These are phyloP conservation scores for Origma solitaria DNA, from an alignment of 2,113 vertebrate genomes.

Conservation along the genomic window DNA sequence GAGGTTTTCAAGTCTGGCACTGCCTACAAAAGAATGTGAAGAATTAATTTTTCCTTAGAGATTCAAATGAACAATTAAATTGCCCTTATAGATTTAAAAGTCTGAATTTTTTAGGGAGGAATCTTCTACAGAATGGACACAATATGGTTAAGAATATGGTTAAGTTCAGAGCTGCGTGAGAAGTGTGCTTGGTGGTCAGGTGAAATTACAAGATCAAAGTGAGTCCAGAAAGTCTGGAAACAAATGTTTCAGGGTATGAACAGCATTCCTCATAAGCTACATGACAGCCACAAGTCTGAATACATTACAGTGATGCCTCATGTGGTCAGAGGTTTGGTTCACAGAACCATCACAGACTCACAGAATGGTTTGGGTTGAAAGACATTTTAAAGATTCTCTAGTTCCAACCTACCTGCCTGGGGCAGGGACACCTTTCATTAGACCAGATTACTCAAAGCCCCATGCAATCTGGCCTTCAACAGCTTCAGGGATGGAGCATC, in stretches of 20 bases:
- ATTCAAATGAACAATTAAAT: not conserved
- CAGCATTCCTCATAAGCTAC: not conserved
- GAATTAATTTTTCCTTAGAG: not conserved
- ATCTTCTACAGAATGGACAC: not conserved
- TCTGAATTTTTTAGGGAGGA: not conserved
- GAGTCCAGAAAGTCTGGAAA: not conserved
- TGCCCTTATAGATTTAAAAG: not conserved
- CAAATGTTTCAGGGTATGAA: not conserved
- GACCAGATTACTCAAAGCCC: not conserved
- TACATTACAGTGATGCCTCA: not conserved
- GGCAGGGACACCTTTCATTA: not conserved
- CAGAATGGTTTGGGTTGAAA: not conserved
- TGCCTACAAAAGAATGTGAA: not conserved
- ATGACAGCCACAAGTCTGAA: not conserved
- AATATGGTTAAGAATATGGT: not conserved
- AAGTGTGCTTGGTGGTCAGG: not conserved
- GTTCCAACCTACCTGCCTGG: not conserved
- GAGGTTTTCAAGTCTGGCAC: not conserved
- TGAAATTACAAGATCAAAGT: not conserved
- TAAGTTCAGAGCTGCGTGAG: not conserved
- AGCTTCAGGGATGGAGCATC: not conserved
- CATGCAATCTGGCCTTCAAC: not conserved
- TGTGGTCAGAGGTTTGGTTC: not conserved
- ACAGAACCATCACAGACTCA: not conserved
- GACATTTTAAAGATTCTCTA: not conserved